Conservation (phyloP, 1,140 invertebrate species). For the Leptinotarsa lineolata region DNA sequence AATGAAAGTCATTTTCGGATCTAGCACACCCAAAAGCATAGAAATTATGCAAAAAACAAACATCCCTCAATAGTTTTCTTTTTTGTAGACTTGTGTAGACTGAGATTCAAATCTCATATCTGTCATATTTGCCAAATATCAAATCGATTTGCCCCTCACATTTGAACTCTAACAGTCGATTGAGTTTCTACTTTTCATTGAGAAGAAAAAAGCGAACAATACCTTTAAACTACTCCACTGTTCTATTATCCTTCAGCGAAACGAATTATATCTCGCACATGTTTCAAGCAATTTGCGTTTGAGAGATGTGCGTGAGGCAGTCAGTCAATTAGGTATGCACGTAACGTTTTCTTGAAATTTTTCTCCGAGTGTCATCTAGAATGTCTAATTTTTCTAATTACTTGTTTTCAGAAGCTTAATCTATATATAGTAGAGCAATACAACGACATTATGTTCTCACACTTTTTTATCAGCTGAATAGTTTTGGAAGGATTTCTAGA, state of each 20-base stretch:
- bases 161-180: too few relatives aligned
- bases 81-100: too few relatives aligned
- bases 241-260: not conserved
- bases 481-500: not conserved
- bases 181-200: too few relatives aligned
- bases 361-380: not conserved
- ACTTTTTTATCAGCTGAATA: not conserved
- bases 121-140: too few relatives aligned
- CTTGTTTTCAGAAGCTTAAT: not conserved
- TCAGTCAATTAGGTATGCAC: not conserved
- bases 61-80: too few relatives aligned
- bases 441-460: conserved; percentile 1
- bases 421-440: not conserved
- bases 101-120: too few relatives aligned
- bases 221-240: not conserved
- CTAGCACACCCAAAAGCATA: too few relatives aligned
- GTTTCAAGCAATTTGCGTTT: conserved; percentile 1
- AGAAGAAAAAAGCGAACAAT: too few relatives aligned
- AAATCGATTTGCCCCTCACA: too few relatives aligned
- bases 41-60: too few relatives aligned
- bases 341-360: conserved; percentile 3
- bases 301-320: not conserved
- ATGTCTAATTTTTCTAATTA: not conserved
- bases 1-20: too few relatives aligned
- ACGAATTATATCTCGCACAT: conserved; percentile 6